Evolutionary conservation across 2,113 vertebrate genomes (phyloP).

Genomic region (Centropus unirufus): DNA sequence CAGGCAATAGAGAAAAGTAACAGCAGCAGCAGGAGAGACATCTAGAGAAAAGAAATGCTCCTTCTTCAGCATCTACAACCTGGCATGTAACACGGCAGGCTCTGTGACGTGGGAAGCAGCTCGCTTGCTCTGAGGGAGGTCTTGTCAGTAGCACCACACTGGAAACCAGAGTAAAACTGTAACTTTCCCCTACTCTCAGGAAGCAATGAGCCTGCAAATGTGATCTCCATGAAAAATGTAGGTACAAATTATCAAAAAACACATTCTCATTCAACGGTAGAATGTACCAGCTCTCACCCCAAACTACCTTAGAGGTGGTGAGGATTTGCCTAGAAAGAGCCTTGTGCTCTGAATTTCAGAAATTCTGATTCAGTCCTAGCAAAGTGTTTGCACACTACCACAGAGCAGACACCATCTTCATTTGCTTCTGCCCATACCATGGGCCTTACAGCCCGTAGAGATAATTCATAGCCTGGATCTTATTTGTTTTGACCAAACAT

Average conservation of each 20-base stretch:
- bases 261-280: not conserved
- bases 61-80: fast-evolving
- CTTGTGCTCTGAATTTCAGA: not conserved
- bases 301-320: fast-evolving
- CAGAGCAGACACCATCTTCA: not conserved
- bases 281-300: not conserved
- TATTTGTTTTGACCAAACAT: not conserved
- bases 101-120: fast-evolving
- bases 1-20: not conserved
- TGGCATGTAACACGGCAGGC: fast-evolving
- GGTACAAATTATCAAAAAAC: not conserved
- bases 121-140: fast-evolving
- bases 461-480: not conserved
- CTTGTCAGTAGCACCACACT: not conserved
- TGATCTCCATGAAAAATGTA: not conserved
- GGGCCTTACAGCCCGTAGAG: not conserved
- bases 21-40: not conserved
- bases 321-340: not conserved
- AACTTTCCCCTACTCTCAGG: not conserved
- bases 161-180: not conserved
- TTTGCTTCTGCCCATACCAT: not conserved
- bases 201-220: not conserved
- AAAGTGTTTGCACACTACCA: fast-evolving
- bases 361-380: not conserved
- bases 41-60: not conserved